Evolutionary conservation across 2,113 vertebrate genomes (phyloP), one percentile per base, ranked within the genome.

Genomic region (Rhabdornis inornatus): DNA sequence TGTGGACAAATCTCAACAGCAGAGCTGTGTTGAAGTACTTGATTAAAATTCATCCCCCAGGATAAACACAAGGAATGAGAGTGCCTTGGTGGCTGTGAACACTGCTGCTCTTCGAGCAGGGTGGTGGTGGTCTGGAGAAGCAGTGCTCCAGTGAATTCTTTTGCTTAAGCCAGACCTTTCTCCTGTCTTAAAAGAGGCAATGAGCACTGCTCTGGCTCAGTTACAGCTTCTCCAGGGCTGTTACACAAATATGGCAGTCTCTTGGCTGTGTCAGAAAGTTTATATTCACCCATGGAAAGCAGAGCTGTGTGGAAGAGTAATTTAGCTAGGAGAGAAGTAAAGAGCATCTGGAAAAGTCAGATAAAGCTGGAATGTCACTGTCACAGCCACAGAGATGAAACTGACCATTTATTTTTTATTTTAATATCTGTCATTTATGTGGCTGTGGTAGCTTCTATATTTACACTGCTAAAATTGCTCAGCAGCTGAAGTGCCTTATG

Each of bases 291-390:
- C 68, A 9, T 49, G 49, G 70, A 93, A 92, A 86, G 85, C 66
- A 45, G 37, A 69, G n/a, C 39, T 84, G 11, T 17, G 4, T 76
- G 78, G 69, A 89, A 88, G 90, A 79, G 77, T 63, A 56, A 91
- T 94, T 91, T 87, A 96, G 83, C n/a, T 68, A 75, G 27, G 35
- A 60, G 65, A 83, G 78, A 88, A 89, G 20, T 55, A 68, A 92
- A 96, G 74, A 95, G 55, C 70, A 60, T 84, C 92, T 92, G 91
- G 56, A 94, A 96, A 95, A 92, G 96, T 96, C 95, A 95, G 83
- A 94, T 95, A 92, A 93, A 95, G 65, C 83, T 88, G 60, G 28
- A 96, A 80, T 96, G 95, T 92, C 89, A 60, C 65, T 87, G 61
- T 90, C 7, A 6, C 23, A 91, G 71, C 78, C 70, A 71, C 59